Evolutionary conservation across 92 coral and sea anemone genomes (phyloP).

Genomic region (Meandrina meandrites): DNA sequence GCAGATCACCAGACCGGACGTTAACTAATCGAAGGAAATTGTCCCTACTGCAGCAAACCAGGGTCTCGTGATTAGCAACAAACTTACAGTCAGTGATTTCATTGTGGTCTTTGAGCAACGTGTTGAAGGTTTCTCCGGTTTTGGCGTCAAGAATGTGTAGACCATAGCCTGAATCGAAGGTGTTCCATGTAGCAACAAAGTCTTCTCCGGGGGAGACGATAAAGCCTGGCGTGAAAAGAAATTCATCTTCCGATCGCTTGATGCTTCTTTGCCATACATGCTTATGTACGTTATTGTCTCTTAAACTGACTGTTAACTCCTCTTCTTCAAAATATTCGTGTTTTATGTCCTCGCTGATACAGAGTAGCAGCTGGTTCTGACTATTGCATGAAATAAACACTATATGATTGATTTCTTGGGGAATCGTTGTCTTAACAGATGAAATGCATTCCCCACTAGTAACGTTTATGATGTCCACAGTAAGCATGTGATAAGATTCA

Average conservation of each 20-base stretch:
- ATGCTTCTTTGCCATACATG: neutral
- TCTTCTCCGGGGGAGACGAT: neutral
- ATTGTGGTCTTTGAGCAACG: neutral
- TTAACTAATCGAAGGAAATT: slow-evolving; percentile 34
- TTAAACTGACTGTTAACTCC: neutral
- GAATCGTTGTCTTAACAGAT: neutral
- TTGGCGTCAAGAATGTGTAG: slow-evolving; percentile 3
- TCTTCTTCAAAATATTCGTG: neutral
- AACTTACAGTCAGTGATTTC: slow-evolving; percentile 31
- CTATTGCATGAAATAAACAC: neutral
- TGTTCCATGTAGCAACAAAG: neutral
- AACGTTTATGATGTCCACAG: neutral
- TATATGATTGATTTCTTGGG: neutral
- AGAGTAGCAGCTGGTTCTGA: neutral
- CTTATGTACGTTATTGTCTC: neutral
- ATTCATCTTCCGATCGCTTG: neutral
- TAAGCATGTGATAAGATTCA: neutral
- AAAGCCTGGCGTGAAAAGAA: neutral
- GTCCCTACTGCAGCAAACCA: slow-evolving; percentile 6
- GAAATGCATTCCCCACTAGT: neutral
- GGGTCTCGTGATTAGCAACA: neutral
- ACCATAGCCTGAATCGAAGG: neutral
- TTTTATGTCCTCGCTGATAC: neutral
- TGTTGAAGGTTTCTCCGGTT: neutral
- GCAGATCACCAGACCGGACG: neutral